A percentile compares a stretch with the other conserved stretches of the same genome.
Conservation (phyloP, 2,797 vertebrate species). For the Poeciliopsis presidionis region DNA sequence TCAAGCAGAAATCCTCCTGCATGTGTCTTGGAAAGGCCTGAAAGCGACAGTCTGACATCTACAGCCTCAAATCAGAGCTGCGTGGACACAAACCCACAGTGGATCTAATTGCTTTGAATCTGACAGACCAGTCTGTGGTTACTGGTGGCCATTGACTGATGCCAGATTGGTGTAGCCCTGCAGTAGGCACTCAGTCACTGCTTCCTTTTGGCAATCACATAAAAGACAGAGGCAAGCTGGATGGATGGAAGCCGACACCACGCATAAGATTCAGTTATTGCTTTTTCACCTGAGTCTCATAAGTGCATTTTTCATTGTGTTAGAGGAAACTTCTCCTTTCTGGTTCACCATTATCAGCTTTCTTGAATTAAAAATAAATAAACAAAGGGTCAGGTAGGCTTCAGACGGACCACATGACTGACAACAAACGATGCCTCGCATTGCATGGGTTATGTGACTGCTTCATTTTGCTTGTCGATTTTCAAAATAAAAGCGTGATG, state of each 20-base stretch:
- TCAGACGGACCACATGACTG: too few species aligned
- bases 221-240: conserved; percentile 29
- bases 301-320: conserved; percentile 23
- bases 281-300: conserved; percentile 37
- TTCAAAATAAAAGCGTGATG: too few species aligned
- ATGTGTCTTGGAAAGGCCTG: conserved; percentile 37
- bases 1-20: conserved; percentile 8
- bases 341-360: background rate
- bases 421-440: too few species aligned
- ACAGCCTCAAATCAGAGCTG: conserved; percentile 40
- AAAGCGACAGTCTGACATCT: conserved; percentile 50
- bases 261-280: conserved; percentile 42
- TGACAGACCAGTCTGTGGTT: conserved; percentile 50
- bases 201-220: conserved; percentile 63
- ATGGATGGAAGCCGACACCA: conserved; percentile 25
- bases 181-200: conserved; percentile 45
- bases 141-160: conserved; percentile 53
- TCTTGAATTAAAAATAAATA: background rate
- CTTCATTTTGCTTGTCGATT: too few species aligned
- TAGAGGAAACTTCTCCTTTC: conserved; percentile 23
- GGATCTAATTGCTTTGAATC: conserved; percentile 61
- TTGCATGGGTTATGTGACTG: too few species aligned
- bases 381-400: background rate
- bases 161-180: conserved; percentile 23
- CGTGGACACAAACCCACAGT: conserved; percentile 42